A percentile compares a stretch with the other conserved stretches of the same genome.
These are phyloP conservation scores for Arbacia lixula DNA, from an alignment of 53 echinoderm and acorn worm species.

Conservation along the genomic window DNA sequence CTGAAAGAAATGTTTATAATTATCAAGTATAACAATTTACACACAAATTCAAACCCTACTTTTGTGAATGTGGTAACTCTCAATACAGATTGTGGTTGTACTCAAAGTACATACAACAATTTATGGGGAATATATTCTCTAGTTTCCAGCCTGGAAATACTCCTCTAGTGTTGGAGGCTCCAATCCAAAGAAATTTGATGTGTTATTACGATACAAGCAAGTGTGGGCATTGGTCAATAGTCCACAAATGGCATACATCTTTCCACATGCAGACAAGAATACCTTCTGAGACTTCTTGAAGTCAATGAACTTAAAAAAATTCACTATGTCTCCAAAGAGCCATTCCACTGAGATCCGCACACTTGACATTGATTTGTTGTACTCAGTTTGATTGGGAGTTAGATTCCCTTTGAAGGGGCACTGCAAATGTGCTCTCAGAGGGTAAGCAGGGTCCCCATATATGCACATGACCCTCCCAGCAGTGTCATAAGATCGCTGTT, in stretches of 20 bases:
- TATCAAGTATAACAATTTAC: too few species aligned
- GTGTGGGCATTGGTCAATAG: constrained; percentile 59
- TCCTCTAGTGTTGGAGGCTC: not conserved
- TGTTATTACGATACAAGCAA: constrained; percentile 56
- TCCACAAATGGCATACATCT: constrained; percentile 52
- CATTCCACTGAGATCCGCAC: constrained; percentile 65
- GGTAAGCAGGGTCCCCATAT: constrained; percentile 75
- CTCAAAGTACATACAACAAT: too few species aligned
- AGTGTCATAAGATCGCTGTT: constrained; percentile 48
- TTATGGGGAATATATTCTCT: too few species aligned
- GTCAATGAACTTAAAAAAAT: constrained; percentile 36
- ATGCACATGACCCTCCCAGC: constrained; percentile 52
- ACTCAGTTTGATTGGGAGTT: constrained; percentile 55
- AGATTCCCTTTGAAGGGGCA: constrained; percentile 58
- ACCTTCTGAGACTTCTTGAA: constrained; percentile 57
- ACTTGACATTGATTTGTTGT: constrained; percentile 64
- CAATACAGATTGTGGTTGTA: too few species aligned
- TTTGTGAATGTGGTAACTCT: too few species aligned
- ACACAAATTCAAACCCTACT: too few species aligned
- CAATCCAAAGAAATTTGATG: constrained; percentile 4
- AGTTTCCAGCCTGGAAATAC: constrained; percentile 22
- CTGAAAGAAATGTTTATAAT: too few species aligned
- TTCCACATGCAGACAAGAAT: constrained; percentile 50
- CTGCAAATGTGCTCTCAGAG: constrained; percentile 66
- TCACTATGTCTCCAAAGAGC: constrained; percentile 53